Conservation (phyloP, 1,140 invertebrate genomes). For the Drosophila micromelanica region DNA sequence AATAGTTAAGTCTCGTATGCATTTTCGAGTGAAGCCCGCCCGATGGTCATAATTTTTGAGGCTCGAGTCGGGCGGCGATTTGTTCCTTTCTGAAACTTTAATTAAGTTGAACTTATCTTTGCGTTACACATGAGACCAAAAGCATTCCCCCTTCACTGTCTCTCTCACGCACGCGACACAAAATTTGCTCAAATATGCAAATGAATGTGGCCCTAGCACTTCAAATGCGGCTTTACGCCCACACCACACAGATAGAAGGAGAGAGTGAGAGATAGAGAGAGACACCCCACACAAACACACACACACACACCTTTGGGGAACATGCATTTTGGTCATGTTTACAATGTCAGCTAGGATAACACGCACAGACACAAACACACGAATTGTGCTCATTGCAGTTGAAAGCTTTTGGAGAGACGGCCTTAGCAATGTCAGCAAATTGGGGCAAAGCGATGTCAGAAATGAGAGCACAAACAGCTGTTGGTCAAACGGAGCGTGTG, state of each 20-base stretch:
- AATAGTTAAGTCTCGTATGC: slow-evolving; percentile 51
- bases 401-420: slow-evolving; percentile 39
- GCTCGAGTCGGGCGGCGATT: slow-evolving; percentile 50
- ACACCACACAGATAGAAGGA: slow-evolving; percentile 4
- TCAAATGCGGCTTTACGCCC: slow-evolving; percentile 74
- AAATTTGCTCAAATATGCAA: slow-evolving; percentile 74
- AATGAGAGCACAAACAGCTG: slow-evolving; percentile 57
- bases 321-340: slow-evolving; percentile 81
- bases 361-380: slow-evolving; percentile 41
- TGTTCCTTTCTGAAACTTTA: slow-evolving; percentile 73
- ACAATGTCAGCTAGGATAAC: slow-evolving; percentile 81
- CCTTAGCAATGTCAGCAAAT: slow-evolving; percentile 70
- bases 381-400: slow-evolving; percentile 44
- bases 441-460: slow-evolving; percentile 49
- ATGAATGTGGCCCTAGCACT: slow-evolving; percentile 71
- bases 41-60: slow-evolving; percentile 76
- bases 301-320: slow-evolving; percentile 59
- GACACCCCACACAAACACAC: background rate
- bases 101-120: slow-evolving; percentile 81
- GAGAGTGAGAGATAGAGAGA: background rate
- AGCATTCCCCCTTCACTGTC: background rate
- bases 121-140: slow-evolving; percentile 71
- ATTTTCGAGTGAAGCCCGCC: slow-evolving; percentile 30
- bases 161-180: slow-evolving; percentile 38
- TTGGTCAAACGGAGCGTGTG: slow-evolving; percentile 29